Base-by-base conservation (phyloP, 2,888 invertebrate species). In the Lasioglossum calceatum region DNA sequence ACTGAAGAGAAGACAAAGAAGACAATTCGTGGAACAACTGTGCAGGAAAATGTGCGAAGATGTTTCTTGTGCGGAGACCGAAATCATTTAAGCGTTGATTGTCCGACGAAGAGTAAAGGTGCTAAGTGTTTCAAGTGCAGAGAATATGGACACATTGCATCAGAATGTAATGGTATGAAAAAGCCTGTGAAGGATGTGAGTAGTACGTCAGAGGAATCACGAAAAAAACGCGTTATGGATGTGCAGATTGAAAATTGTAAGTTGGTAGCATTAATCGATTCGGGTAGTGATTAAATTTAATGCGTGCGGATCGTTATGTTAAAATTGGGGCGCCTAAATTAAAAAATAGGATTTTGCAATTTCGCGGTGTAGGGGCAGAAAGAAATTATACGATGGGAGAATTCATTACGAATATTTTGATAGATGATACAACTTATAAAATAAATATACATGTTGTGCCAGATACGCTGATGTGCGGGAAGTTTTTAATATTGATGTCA, bases 41-140 rank as follows among this genome's bases (percentile, higher is more conserved):
- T 12, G 19, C n/a, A 42, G 14, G 71, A 42, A 42, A n/a, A 23
- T n/a, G 27, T n/a, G 27, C 7, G 27, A n/a, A 64, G 44, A 47
- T 70, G 77, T 42, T 71, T 39, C 23, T 36, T 36, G 7, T 81
- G 80, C 32, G 75, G 80, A 1, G 50, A 36, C 7, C 19, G 27
- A 10, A 67, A 61, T 36, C 84, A 84, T 54, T 14, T 71, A 44
- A 81, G 76, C 32, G 72, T 27, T 7, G 39, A 44, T 10, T 86
- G 84, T 8, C 81, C 84, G 1, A 54, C 72, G 27, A 93, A 90
- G 70, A 92, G 91, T 36, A 79, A 78, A 36, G 82, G 70, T 44
- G 5, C 7, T 2, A 82, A 74, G 19, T 82, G 70, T 74, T 79
- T 75, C 7, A 73, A 74, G 58, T 74, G 77, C 23, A 23, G 73